Evolutionary conservation across 1,140 invertebrate genomes (phyloP).

Genomic region (Saxidomus purpurata): DNA sequence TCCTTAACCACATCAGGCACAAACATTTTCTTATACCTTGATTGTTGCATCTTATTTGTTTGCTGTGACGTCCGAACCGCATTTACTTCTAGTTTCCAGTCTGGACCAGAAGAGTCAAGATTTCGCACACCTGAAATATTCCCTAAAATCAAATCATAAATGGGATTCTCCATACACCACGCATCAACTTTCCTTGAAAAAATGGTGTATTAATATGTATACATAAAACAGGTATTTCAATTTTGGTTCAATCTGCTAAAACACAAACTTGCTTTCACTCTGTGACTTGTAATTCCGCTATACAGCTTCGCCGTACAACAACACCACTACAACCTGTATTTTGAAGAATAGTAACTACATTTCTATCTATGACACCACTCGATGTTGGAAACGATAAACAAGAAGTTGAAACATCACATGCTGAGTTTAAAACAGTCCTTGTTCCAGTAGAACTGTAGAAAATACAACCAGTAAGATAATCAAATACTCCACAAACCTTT

Average conservation of each 20-base stretch:
- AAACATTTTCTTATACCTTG: background rate
- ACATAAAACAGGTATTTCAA: conserved; percentile 39
- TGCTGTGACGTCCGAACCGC: background rate
- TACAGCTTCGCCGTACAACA: conserved; percentile 36
- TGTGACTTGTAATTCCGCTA: conserved; percentile 41
- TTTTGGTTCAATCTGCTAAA: conserved; percentile 57
- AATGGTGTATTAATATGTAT: conserved; percentile 60
- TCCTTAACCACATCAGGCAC: background rate
- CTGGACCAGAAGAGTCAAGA: background rate
- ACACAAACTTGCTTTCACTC: conserved; percentile 54
- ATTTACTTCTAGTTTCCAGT: background rate
- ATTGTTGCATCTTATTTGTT: background rate
- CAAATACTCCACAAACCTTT: conserved; percentile 13
- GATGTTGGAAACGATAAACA: conserved; percentile 39
- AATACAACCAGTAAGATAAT: background rate
- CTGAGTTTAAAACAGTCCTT: background rate
- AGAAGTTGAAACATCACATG: background rate
- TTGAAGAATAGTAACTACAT: conserved; percentile 48
- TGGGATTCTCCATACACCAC: conserved; percentile 67
- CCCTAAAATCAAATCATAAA: conserved; percentile 69
- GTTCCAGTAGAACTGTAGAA: background rate
- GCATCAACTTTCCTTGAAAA: conserved; percentile 49
- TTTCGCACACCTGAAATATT: conserved; percentile 62
- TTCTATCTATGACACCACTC: conserved; percentile 15
- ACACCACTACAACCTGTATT: conserved; percentile 71